Evolutionary conservation across 2,888 invertebrate genomes (phyloP).

Genomic region (Brachyptera putata): DNA sequence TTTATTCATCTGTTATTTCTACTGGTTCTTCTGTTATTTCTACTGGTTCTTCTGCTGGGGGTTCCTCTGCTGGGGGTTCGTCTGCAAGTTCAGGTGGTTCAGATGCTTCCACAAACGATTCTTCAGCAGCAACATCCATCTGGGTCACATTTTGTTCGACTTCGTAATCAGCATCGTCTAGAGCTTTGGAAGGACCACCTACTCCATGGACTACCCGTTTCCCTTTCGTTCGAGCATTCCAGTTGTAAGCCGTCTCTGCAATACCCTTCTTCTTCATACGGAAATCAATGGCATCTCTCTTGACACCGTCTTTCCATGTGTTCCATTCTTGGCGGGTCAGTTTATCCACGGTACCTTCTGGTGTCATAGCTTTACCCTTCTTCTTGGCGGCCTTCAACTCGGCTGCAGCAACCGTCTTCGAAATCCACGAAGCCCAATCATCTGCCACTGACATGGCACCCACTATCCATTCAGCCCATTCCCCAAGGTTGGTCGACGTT

Average conservation of each 20-base stretch:
- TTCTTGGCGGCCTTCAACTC: conserved; percentile 11
- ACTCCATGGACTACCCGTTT: neutral
- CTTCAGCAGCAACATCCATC: neutral
- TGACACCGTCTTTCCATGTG: neutral
- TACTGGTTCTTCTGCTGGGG: neutral
- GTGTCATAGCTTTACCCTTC: neutral
- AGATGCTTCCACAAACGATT: neutral
- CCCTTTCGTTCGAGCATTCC: neutral
- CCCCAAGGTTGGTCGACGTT: neutral
- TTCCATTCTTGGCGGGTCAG: neutral
- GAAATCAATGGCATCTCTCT: neutral
- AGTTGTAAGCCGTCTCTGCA: neutral
- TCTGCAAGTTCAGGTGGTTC: neutral
- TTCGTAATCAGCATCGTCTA: too few relatives aligned
- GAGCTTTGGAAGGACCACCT: neutral
- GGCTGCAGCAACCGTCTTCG: neutral
- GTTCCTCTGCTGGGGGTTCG: neutral
- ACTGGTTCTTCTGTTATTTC: neutral
- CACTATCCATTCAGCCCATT: conserved; percentile 1
- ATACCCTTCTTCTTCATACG: conserved; percentile 8
- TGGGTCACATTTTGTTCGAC: neutral
- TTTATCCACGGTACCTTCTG: neutral
- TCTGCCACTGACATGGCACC: neutral
- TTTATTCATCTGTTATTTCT: too few relatives aligned
- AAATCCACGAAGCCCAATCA: conserved; percentile 4